Conservation (phyloP, 1,140 invertebrate species). For the Sesamia nonagrioides region DNA sequence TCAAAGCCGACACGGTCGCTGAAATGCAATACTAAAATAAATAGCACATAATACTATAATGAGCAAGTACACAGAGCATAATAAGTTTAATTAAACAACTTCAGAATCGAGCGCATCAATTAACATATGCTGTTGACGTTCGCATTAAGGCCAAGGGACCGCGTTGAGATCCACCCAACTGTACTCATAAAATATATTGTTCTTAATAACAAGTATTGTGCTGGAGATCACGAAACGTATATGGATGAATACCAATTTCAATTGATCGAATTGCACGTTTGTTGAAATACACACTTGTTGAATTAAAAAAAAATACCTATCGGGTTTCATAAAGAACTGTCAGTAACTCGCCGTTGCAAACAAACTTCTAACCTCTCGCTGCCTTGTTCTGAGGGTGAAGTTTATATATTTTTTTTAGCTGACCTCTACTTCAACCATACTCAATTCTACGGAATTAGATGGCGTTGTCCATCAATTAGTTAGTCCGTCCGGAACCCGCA, state of each 20-base stretch:
- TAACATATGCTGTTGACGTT: constrained; percentile 58
- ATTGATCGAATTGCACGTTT: background rate
- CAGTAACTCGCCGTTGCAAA: background rate
- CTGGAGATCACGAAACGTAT: background rate
- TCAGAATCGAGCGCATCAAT: constrained; percentile 50
- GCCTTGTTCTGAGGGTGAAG: no score
- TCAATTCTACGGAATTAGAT: no score
- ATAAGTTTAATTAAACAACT: constrained; percentile 36
- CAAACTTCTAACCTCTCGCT: no score
- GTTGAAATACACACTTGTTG: background rate
- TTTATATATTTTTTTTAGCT: no score
- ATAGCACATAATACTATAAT: background rate
- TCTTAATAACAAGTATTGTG: constrained; percentile 35
- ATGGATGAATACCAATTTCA: constrained; percentile 15
- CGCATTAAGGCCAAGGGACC: constrained; percentile 63
- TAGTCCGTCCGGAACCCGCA: no score
- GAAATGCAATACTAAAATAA: background rate
- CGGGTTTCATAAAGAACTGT: background rate
- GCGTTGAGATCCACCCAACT: constrained; percentile 28
- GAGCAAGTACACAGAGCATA: constrained; percentile 16
- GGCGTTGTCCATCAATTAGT: no score
- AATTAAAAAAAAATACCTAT: no score
- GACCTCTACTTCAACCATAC: no score
- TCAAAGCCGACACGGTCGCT: background rate
- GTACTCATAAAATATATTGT: constrained; percentile 29